Conservation (phyloP, 1,140 invertebrate genomes). For the Bombyx mandarina region DNA sequence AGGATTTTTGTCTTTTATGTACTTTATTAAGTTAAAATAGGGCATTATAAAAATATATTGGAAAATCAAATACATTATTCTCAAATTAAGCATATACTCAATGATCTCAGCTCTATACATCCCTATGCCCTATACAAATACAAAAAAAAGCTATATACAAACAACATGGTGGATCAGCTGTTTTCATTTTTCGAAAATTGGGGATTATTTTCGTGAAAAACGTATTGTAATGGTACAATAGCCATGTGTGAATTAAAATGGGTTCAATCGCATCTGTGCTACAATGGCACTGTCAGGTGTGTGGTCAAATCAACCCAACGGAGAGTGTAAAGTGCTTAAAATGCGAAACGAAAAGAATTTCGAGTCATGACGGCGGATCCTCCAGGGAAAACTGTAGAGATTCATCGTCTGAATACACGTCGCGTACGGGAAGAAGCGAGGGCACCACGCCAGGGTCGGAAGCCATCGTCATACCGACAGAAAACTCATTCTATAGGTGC, state of each 20-base stretch:
- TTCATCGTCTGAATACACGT: conserved; percentile 54
- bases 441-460: conserved; percentile 55
- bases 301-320: conserved; percentile 88
- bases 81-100: no score
- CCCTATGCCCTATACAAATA: background rate
- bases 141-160: conserved; percentile 67
- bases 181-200: conserved; percentile 63
- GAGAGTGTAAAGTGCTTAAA: conserved; percentile 84
- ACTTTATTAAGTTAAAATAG: no score
- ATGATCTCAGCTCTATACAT: no score
- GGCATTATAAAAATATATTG: background rate
- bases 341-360: conserved; percentile 77
- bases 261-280: conserved; percentile 91
- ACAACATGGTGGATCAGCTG: conserved; percentile 75
- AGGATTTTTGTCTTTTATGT: no score
- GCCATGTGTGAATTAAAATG: conserved; percentile 77
- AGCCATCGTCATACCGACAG: conserved; percentile 49
- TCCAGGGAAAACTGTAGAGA: conserved; percentile 51
- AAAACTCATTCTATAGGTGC: conserved; percentile 60
- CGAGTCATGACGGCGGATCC: conserved; percentile 63
- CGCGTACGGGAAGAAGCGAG: conserved; percentile 53
- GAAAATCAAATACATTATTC: background rate
- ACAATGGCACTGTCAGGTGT: conserved; percentile 90
- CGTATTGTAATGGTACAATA: conserved; percentile 67
- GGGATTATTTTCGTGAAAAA: conserved; percentile 61